These are phyloP conservation scores for Pseudopipra pipra DNA, from an alignment of 2,113 vertebrate species.

Conservation along the genomic window DNA sequence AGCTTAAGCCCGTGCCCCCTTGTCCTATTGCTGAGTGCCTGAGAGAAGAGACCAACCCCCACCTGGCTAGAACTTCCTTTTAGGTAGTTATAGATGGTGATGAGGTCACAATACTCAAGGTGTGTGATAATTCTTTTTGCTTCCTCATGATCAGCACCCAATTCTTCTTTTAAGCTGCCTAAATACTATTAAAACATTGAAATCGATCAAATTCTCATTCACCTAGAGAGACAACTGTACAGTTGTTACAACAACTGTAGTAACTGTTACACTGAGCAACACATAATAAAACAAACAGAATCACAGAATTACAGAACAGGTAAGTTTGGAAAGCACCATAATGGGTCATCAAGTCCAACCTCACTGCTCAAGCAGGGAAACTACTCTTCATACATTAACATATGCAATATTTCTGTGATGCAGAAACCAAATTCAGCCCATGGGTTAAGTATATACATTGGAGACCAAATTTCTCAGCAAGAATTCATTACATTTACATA, in stretches of 20 bases:
- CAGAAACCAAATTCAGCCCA: neutral
- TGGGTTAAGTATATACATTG: neutral
- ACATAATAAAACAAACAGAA: neutral
- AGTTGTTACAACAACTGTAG: neutral
- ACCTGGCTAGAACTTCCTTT: too few species aligned
- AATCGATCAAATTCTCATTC: rapidly evolving
- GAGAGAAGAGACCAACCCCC: too few species aligned
- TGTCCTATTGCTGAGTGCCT: too few species aligned
- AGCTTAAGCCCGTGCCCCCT: too few species aligned
- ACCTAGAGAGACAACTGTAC: neutral
- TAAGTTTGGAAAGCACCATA: neutral
- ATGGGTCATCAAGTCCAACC: neutral
- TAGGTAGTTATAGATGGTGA: too few species aligned
- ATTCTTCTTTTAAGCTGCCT: neutral
- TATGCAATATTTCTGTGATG: neutral
- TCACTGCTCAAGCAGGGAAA: neutral
- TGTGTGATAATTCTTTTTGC: neutral
- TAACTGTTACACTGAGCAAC: neutral
- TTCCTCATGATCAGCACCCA: neutral
- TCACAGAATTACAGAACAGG: too few species aligned
- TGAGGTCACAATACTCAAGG: too few species aligned
- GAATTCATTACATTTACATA: neutral
- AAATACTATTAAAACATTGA: neutral
- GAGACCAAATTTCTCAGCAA: neutral
- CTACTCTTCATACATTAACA: neutral